Conservation (phyloP, 53 echinoderm and acorn worm genomes). For the Paracentrotus lividus region DNA sequence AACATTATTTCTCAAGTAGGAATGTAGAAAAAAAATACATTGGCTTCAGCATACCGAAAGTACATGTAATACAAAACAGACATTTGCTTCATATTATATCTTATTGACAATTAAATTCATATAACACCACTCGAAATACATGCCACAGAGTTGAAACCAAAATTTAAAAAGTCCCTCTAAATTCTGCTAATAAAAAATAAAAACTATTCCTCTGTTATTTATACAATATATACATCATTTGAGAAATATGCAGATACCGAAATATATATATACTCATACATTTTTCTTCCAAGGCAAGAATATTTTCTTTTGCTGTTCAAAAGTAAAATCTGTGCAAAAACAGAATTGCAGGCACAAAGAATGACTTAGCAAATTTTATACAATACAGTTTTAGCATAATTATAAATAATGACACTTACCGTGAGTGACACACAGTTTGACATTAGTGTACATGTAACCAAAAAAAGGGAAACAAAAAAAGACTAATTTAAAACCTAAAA, state of each 20-base stretch:
- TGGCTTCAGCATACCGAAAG: not conserved
- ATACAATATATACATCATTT: slow-evolving; percentile 40
- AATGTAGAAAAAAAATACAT: not conserved
- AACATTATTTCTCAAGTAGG: not conserved
- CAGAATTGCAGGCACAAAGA: slow-evolving; percentile 9
- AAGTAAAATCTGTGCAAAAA: slow-evolving; percentile 25
- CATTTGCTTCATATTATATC: not conserved
- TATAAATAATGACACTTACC: too few species aligned
- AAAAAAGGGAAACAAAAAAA: too few species aligned
- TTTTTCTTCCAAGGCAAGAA: slow-evolving; percentile 44
- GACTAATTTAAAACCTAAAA: too few species aligned
- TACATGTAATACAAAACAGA: not conserved
- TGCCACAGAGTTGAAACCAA: not conserved
- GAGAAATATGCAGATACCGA: slow-evolving; percentile 18
- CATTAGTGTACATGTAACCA: too few species aligned
- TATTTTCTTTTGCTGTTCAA: not conserved
- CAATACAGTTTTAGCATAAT: not conserved
- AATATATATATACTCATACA: slow-evolving; percentile 50
- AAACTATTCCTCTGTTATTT: slow-evolving; percentile 17
- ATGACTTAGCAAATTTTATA: slow-evolving; percentile 18
- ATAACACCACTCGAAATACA: not conserved
- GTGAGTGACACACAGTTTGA: too few species aligned
- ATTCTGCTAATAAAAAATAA: slow-evolving; percentile 57
- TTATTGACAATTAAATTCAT: not conserved
- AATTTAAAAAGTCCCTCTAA: too few species aligned